phyloP scores from a whole-genome alignment of 2,113 vertebrate species.

The Stigmatopora nigra region DNA sequence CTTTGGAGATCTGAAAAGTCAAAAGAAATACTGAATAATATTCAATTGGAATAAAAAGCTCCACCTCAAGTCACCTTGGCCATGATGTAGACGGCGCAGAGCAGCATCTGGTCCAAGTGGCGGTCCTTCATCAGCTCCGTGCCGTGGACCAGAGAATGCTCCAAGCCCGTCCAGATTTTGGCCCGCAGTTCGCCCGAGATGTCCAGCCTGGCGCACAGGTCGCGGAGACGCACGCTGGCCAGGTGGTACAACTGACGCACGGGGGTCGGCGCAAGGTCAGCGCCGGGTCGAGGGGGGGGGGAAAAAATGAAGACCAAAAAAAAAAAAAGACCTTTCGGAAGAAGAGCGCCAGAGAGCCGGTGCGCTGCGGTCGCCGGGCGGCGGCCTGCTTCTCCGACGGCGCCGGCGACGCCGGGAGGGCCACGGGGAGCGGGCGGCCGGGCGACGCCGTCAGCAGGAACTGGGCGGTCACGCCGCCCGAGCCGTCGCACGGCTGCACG shows the following conservation, averaged over 20 bases:
- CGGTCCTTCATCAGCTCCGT: conserved; percentile 85
- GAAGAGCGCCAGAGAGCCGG: conserved; percentile 89
- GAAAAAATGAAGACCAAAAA: too few species aligned
- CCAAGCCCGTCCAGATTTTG: conserved; percentile 96
- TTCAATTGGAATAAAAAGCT: too few species aligned
- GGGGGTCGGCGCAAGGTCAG: too few species aligned
- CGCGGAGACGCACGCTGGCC: conserved; percentile 87
- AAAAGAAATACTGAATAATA: not conserved
- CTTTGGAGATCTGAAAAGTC: conserved; percentile 80
- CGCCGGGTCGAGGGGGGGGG: too few species aligned
- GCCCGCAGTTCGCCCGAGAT: conserved; percentile 82
- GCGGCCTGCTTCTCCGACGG: conserved; percentile 50
- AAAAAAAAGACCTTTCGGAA: conserved; percentile 95
- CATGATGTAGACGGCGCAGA: conserved; percentile 92
- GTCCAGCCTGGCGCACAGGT: conserved; percentile 86
- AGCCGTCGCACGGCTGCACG: conserved; percentile 62
- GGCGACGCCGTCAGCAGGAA: conserved; percentile 72
- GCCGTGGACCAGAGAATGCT: conserved; percentile 82
- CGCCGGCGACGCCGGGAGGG: conserved; percentile 26
- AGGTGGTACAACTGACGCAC: conserved; percentile 85
- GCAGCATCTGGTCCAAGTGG: conserved; percentile 92
- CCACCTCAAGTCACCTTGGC: conserved; percentile 70
- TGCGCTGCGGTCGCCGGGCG: conserved; percentile 74
- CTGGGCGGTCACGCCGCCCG: conserved; percentile 64
- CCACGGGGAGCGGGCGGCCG: conserved; percentile 27